These are phyloP conservation scores for Chitala chitala DNA, from an alignment of 2,113 vertebrate genomes.

Conservation along the genomic window DNA sequence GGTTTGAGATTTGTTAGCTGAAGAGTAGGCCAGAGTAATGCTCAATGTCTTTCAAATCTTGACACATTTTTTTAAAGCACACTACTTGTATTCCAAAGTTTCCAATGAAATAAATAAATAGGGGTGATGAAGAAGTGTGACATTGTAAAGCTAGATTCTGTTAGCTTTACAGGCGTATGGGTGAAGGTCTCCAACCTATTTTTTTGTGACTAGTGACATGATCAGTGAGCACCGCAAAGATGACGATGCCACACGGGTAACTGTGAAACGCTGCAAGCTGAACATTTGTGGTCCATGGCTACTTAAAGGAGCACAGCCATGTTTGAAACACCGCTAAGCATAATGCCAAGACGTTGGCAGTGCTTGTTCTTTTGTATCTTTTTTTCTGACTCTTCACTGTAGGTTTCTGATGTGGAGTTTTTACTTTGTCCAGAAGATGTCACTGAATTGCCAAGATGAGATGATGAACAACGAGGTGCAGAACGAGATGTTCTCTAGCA, in stretches of 20 bases:
- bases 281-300: conserved; percentile 90
- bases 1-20: background rate
- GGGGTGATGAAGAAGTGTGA: too few species aligned
- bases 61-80: background rate
- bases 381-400: conserved; percentile 25
- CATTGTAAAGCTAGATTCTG: too few species aligned
- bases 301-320: conserved; percentile 76
- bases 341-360: background rate
- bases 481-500: conserved; percentile 91
- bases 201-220: conserved; percentile 90
- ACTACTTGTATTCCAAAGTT: background rate
- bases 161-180: conserved; percentile 77
- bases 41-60: background rate
- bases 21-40: background rate
- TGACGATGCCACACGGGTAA: conserved; percentile 65
- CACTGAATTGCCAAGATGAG: conserved; percentile 79
- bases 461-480: conserved; percentile 91
- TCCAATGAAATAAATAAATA: too few species aligned
- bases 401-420: conserved; percentile 94
- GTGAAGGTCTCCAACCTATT: conserved; percentile 87
- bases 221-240: conserved; percentile 76
- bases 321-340: background rate
- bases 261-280: conserved; percentile 87
- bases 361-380: background rate
- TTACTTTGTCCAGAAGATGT: conserved; percentile 95